Evolutionary conservation across 2,113 vertebrate genomes (phyloP).

Genomic region (Leucoraja erinaceus): DNA sequence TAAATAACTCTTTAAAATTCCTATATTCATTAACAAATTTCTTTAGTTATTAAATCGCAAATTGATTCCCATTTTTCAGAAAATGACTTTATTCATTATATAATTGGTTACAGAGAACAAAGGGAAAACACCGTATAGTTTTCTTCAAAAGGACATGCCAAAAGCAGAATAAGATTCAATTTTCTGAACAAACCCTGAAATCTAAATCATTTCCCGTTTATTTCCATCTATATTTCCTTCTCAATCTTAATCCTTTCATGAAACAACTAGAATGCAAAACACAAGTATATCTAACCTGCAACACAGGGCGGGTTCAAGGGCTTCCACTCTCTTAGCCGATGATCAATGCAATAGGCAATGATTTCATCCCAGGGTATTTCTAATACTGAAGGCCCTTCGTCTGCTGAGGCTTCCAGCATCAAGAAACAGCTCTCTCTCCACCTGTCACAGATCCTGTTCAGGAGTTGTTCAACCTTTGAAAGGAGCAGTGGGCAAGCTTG

Average conservation of each 20-base stretch:
- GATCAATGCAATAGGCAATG: conserved; percentile 75
- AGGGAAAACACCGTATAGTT: background rate
- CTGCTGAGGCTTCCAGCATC: background rate
- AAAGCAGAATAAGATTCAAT: background rate
- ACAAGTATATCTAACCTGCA: conserved; percentile 57
- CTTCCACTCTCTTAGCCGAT: conserved; percentile 83
- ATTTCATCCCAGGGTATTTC: conserved; percentile 79
- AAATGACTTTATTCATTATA: background rate
- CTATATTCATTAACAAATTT: background rate
- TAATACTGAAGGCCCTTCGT: conserved; percentile 50
- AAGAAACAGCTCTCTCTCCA: background rate
- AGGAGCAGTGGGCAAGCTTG: conserved; percentile 70
- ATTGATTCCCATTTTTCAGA: background rate
- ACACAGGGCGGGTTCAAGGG: conserved; percentile 54
- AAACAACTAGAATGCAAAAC: background rate
- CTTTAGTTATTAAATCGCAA: no score
- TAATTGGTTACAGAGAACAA: background rate
- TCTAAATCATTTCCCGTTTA: background rate
- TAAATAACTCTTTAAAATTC: background rate
- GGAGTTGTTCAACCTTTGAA: conserved; percentile 76
- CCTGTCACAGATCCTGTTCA: conserved; percentile 56
- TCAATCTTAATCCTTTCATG: background rate
- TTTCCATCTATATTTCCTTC: background rate
- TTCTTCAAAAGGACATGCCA: background rate
- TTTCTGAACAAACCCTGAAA: background rate